phyloP scores from a whole-genome alignment of 2,113 vertebrate genomes.

The Andinoacara biseriatus region DNA sequence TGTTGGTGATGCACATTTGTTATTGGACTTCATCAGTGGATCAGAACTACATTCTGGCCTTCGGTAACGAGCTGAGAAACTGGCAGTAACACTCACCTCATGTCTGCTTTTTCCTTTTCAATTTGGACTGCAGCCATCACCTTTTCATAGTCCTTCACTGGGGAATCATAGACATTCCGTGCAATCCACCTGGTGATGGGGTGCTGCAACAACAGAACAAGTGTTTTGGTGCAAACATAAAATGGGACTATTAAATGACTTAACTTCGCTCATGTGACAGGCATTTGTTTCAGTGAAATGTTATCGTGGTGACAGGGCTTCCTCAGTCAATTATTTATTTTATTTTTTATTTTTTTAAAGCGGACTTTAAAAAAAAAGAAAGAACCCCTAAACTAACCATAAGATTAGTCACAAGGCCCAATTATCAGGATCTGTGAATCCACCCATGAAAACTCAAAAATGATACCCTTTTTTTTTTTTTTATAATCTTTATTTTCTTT shows the following conservation, averaged over 20 bases:
- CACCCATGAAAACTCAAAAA: background rate
- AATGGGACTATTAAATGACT: background rate
- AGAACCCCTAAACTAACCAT: no score
- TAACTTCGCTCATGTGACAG: background rate
- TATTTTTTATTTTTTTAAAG: background rate
- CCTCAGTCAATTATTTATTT: background rate
- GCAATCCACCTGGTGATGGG: slow-evolving; percentile 93
- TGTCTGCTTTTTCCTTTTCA: slow-evolving; percentile 84
- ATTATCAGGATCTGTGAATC: background rate
- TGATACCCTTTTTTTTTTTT: background rate
- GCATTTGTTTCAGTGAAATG: background rate
- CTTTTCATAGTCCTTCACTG: slow-evolving; percentile 93
- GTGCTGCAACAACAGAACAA: slow-evolving; percentile 81
- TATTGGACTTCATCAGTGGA: no score
- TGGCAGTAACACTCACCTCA: slow-evolving; percentile 79
- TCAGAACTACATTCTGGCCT: background rate
- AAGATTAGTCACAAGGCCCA: background rate
- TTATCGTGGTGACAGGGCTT: background rate
- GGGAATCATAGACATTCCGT: slow-evolving; percentile 80
- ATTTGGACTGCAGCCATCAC: slow-evolving; percentile 84
- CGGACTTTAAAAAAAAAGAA: no score
- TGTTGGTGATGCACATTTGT: background rate
- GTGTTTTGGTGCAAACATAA: background rate
- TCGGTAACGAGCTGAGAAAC: background rate
- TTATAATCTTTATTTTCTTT: background rate